These are phyloP conservation scores for Neocrepidodera transversa DNA, from an alignment of 2,888 invertebrate species.

Conservation along the genomic window DNA sequence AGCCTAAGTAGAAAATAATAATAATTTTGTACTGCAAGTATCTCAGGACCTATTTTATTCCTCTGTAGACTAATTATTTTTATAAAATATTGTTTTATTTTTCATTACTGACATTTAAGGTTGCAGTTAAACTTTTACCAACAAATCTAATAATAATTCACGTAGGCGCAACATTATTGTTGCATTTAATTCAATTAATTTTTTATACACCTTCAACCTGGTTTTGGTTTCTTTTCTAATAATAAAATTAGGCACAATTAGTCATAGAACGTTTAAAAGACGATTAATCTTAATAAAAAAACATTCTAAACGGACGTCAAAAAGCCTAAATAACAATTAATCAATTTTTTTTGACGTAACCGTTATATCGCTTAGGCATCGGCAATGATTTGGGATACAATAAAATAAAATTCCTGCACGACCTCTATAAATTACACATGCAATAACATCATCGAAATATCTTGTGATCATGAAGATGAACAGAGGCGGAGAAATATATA, in stretches of 20 bases:
- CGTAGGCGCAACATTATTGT: too few relatives aligned
- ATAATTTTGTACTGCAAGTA: too few relatives aligned
- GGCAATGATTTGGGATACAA: slow-evolving; percentile 21
- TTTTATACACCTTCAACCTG: too few relatives aligned
- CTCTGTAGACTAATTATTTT: too few relatives aligned
- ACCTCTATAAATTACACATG: slow-evolving; percentile 23
- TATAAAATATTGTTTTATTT: too few relatives aligned
- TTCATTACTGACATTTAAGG: too few relatives aligned
- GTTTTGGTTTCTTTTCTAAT: too few relatives aligned
- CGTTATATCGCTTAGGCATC: slow-evolving; percentile 9
- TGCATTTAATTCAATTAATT: too few relatives aligned
- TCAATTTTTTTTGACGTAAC: slow-evolving; percentile 22
- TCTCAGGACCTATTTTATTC: too few relatives aligned
- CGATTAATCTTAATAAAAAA: slow-evolving; percentile 13
- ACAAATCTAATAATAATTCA: too few relatives aligned
- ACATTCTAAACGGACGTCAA: slow-evolving; percentile 7
- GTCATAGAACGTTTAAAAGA: slow-evolving; percentile 1
- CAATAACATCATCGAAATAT: slow-evolving; percentile 24
- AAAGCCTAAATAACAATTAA: slow-evolving; percentile 8
- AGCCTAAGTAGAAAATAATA: too few relatives aligned
- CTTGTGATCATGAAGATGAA: slow-evolving; percentile 2
- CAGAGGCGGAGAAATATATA: slow-evolving; percentile 6
- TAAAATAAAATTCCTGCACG: slow-evolving; percentile 26
- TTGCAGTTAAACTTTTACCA: too few relatives aligned
- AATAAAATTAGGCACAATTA: slow-evolving; percentile 20